These are phyloP conservation scores for Herpetotheres cachinnans DNA, from an alignment of 2,113 vertebrate species.

Conservation along the genomic window DNA sequence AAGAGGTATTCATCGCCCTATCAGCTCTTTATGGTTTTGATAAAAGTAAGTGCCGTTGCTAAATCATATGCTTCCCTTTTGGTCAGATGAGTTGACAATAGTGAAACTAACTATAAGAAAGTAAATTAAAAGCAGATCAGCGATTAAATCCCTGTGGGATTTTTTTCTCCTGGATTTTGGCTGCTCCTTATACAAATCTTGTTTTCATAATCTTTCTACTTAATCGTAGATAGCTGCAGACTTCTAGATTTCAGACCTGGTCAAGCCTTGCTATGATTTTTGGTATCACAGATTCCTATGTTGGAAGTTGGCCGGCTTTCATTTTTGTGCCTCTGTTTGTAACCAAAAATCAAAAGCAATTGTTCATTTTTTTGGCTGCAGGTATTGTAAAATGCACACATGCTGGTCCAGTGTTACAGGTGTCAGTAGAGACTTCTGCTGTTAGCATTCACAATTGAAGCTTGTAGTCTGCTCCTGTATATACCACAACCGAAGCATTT, in stretches of 20 bases:
- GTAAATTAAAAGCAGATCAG: neutral
- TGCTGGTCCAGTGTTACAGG: rapidly evolving
- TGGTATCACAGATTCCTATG: neutral
- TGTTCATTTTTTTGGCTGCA: neutral
- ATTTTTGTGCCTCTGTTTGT: neutral
- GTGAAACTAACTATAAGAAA: neutral
- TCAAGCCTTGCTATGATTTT: neutral
- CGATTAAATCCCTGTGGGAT: neutral
- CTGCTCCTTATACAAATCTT: neutral
- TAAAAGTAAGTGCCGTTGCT: neutral
- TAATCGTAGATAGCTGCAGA: neutral
- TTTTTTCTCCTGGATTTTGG: neutral
- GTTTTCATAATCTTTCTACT: neutral
- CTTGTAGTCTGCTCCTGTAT: neutral
- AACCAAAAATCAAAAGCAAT: neutral
- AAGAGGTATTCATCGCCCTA: neutral
- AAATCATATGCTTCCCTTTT: neutral
- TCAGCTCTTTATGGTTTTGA: neutral
- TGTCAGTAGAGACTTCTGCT: neutral
- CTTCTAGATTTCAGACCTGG: neutral
- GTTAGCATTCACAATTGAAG: neutral
- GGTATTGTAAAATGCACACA: neutral
- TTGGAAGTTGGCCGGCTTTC: neutral
- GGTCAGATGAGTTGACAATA: neutral
- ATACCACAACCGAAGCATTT: neutral